phyloP scores from a whole-genome alignment of 2,797 vertebrate species.

The Acrossocheilus fasciatus region DNA sequence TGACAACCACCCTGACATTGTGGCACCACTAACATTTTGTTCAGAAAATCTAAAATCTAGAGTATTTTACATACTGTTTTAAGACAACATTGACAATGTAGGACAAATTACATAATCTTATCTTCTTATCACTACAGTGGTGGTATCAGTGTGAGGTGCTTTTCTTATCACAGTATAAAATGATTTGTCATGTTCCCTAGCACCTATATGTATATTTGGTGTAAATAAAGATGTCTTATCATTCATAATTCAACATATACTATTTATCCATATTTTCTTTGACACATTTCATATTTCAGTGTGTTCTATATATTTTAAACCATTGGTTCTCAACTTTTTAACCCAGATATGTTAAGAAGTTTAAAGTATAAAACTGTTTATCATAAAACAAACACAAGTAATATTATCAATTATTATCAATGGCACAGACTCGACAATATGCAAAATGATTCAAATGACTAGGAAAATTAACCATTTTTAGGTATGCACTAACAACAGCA shows the following conservation, averaged over 20 bases:
- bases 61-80: neutral
- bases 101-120: neutral
- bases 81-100: neutral
- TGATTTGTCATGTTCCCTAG: neutral
- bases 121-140: neutral
- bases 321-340: neutral
- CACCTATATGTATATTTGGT: neutral
- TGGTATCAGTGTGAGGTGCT: neutral
- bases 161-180: conserved; percentile 34
- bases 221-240: conserved; percentile 17
- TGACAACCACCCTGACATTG: neutral
- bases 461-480: neutral
- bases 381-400: neutral
- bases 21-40: neutral
- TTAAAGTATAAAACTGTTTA: neutral
- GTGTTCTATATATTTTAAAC: neutral
- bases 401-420: neutral
- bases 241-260: neutral
- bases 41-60: neutral
- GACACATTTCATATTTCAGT: neutral
- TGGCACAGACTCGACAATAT: neutral
- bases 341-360: neutral
- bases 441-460: neutral
- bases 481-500: neutral
- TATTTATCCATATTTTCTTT: neutral